Conservation (phyloP, 2,113 vertebrate species). For the Choloepus hoffmanni region DNA sequence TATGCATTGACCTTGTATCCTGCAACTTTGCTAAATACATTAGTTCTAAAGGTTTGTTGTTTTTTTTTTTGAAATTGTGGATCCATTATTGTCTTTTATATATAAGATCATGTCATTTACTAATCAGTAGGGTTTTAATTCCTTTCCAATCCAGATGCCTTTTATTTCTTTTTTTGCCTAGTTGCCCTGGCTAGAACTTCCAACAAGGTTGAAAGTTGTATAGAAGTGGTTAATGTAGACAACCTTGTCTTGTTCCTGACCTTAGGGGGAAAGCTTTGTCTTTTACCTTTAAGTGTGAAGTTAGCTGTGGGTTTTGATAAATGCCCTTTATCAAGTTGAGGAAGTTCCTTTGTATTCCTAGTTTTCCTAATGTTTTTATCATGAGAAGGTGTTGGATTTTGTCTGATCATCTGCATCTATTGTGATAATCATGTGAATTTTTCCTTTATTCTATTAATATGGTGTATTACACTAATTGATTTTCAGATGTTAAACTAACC, state of each 20-base stretch:
- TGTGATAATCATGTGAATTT: background rate
- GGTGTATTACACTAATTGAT: background rate
- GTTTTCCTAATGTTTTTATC: background rate
- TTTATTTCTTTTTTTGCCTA: no score
- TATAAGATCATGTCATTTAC: no score
- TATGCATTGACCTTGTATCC: no score
- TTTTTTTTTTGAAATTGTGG: no score
- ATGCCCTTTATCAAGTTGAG: background rate
- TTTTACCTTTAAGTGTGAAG: background rate
- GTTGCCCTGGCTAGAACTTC: no score
- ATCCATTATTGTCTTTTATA: no score
- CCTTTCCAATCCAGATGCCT: no score
- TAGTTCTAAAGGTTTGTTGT: no score
- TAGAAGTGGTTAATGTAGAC: no score
- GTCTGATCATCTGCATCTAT: background rate
- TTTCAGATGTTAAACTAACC: background rate
- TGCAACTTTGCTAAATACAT: no score
- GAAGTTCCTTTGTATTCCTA: background rate
- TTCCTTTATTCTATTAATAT: background rate
- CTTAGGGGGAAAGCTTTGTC: background rate
- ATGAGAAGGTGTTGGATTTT: background rate
- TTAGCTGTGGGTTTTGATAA: background rate
- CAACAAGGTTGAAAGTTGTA: no score
- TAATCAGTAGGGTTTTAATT: no score
- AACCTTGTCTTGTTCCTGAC: background rate